Evolutionary conservation across 2,888 invertebrate species (phyloP).

Genomic region (Orchesellides sinensis): DNA sequence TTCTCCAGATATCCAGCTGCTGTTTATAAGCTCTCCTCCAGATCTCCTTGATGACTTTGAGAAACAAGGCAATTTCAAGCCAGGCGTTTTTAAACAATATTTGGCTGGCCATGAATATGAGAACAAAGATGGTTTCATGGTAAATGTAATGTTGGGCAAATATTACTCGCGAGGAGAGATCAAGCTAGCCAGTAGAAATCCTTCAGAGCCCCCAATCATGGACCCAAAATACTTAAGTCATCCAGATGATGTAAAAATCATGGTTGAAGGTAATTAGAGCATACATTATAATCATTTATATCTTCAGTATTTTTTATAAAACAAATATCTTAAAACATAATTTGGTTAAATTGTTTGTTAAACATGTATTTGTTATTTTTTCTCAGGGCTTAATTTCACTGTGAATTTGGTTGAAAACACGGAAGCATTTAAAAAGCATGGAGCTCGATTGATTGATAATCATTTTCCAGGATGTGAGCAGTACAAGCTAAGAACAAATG

Average conservation of each 20-base stretch:
- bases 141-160: slow-evolving; percentile 44
- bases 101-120: slow-evolving; percentile 23
- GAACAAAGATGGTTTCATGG: slow-evolving; percentile 56
- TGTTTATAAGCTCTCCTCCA: background rate
- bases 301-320: background rate
- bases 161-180: slow-evolving; percentile 59
- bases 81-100: slow-evolving; percentile 49
- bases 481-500: slow-evolving; percentile 23
- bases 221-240: no score
- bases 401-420: slow-evolving; percentile 54
- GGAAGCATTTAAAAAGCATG: slow-evolving; percentile 51
- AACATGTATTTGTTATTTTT: no score
- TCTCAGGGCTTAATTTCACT: slow-evolving; percentile 56
- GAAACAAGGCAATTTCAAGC: slow-evolving; percentile 8
- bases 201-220: slow-evolving; percentile 41
- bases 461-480: slow-evolving; percentile 66
- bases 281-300: background rate
- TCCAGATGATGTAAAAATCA: slow-evolving; percentile 60
- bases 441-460: slow-evolving; percentile 42
- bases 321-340: background rate
- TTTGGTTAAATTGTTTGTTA: no score
- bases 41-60: background rate
- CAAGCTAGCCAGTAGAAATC: slow-evolving; percentile 48
- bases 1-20: slow-evolving; percentile 33
- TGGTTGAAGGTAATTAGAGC: slow-evolving; percentile 64